Evolutionary conservation across 1,140 invertebrate genomes (phyloP).

Genomic region (Pissodes strobi): DNA sequence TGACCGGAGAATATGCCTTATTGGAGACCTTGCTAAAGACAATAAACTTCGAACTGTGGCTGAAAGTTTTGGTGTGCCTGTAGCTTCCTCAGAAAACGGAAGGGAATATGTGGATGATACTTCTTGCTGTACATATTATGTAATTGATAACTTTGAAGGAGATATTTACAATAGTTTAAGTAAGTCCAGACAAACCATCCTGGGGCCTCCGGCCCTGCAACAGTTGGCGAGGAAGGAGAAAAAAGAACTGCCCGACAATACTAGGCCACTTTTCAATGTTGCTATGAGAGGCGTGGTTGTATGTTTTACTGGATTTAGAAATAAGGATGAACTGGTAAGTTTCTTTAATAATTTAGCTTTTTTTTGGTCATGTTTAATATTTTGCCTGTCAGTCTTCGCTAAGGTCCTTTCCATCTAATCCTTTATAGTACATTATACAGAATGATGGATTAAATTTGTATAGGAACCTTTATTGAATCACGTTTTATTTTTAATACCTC

Average conservation of each 20-base stretch:
- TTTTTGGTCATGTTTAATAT: slow-evolving; percentile 1
- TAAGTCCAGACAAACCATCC: slow-evolving; percentile 68
- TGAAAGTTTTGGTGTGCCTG: slow-evolving; percentile 66
- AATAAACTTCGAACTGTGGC: slow-evolving; percentile 61
- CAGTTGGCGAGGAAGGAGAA: slow-evolving; percentile 73
- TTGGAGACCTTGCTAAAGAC: slow-evolving; percentile 62
- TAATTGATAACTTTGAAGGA: slow-evolving; percentile 72
- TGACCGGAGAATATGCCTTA: slow-evolving; percentile 66
- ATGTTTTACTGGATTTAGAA: slow-evolving; percentile 88
- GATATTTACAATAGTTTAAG: slow-evolving; percentile 67
- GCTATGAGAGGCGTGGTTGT: slow-evolving; percentile 84
- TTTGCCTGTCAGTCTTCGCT: too few species aligned
- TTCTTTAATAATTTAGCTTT: neutral
- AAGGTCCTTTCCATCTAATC: too few species aligned
- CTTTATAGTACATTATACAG: too few species aligned
- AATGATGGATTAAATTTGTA: too few species aligned
- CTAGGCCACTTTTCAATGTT: slow-evolving; percentile 81
- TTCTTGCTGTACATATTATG: slow-evolving; percentile 69
- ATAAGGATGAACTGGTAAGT: slow-evolving; percentile 83
- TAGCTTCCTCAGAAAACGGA: slow-evolving; percentile 66
- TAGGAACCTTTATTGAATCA: too few species aligned
- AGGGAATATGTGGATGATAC: slow-evolving; percentile 63
- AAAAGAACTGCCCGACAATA: slow-evolving; percentile 62
- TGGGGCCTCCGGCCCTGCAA: slow-evolving; percentile 77
- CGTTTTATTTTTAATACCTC: too few species aligned